These are phyloP conservation scores for Heliconius hermathena DNA, from an alignment of 1,140 invertebrate genomes.

Conservation along the genomic window DNA sequence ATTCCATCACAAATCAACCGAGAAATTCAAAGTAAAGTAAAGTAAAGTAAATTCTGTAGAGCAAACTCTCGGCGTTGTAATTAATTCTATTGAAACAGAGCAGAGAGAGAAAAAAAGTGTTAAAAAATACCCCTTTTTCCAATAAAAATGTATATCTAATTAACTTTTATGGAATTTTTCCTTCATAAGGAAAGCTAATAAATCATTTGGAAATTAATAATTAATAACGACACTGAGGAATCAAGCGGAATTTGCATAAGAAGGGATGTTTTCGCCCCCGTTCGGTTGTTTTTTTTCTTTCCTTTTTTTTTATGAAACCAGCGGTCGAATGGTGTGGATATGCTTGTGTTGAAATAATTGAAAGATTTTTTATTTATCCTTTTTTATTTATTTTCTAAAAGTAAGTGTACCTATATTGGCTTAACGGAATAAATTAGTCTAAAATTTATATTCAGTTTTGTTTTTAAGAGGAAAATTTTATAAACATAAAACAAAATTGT, in stretches of 20 bases:
- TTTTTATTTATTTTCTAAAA: too few relatives aligned
- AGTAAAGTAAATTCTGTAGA: not conserved
- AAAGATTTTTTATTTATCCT: too few relatives aligned
- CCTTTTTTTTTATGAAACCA: not conserved
- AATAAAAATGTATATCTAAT: constrained; percentile 32
- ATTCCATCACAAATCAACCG: constrained; percentile 9
- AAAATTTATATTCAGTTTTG: too few relatives aligned
- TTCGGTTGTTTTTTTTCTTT: not conserved
- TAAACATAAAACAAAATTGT: too few relatives aligned
- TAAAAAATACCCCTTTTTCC: constrained; percentile 26
- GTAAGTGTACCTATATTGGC: too few relatives aligned
- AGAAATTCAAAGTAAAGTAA: constrained; percentile 1
- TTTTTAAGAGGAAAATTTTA: too few relatives aligned
- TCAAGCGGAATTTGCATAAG: constrained; percentile 30
- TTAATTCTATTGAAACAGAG: constrained; percentile 37
- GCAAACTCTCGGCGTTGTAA: constrained; percentile 17
- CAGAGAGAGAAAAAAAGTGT: constrained; percentile 15
- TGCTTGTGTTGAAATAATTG: not conserved
- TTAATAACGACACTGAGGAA: constrained; percentile 31
- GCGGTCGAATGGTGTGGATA: not conserved
- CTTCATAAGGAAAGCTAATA: constrained; percentile 30
- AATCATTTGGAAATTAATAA: constrained; percentile 36
- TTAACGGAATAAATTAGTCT: too few relatives aligned
- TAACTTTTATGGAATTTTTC: constrained; percentile 33
- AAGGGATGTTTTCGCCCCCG: constrained; percentile 23